A percentile compares a stretch with the other conserved stretches of the same genome.
These are phyloP conservation scores for Anser cygnoides DNA, from an alignment of 2,113 vertebrate species.

Conservation along the genomic window DNA sequence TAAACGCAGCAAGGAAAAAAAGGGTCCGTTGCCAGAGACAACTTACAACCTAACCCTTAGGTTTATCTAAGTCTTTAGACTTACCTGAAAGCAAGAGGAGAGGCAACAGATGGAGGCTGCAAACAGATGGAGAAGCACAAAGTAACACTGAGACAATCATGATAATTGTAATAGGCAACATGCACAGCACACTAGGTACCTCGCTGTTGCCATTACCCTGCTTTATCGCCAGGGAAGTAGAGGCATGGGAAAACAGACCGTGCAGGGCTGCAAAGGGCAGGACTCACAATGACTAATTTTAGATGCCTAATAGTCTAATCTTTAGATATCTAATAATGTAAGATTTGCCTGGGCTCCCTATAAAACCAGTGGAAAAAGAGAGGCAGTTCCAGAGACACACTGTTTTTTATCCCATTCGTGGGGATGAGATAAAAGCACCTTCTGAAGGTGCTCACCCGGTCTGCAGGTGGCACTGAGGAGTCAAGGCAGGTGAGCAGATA, in stretches of 20 bases:
- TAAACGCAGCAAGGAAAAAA: background rate
- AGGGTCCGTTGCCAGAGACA: background rate
- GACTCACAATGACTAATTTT: background rate
- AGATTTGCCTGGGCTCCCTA: background rate
- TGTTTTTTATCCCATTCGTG: background rate
- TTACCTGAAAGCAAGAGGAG: background rate
- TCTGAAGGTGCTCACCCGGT: background rate
- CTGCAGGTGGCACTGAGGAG: background rate
- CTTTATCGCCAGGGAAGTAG: background rate
- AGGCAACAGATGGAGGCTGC: constrained; percentile 30
- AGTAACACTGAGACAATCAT: constrained; percentile 17
- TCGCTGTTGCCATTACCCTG: background rate
- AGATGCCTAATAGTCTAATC: background rate
- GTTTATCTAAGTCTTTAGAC: background rate
- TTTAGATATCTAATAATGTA: background rate
- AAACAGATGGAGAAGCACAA: constrained; percentile 51
- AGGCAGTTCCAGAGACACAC: background rate
- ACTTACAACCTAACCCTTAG: background rate
- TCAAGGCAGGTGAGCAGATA: background rate
- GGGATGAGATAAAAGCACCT: background rate
- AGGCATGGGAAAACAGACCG: background rate
- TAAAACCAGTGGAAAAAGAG: background rate
- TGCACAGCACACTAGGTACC: background rate
- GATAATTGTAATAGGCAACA: constrained; percentile 33
- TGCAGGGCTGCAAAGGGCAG: background rate